Evolutionary conservation across 2,113 vertebrate genomes (phyloP), one percentile per base, ranked within the genome.

Genomic region (Tilapia sparmanii): DNA sequence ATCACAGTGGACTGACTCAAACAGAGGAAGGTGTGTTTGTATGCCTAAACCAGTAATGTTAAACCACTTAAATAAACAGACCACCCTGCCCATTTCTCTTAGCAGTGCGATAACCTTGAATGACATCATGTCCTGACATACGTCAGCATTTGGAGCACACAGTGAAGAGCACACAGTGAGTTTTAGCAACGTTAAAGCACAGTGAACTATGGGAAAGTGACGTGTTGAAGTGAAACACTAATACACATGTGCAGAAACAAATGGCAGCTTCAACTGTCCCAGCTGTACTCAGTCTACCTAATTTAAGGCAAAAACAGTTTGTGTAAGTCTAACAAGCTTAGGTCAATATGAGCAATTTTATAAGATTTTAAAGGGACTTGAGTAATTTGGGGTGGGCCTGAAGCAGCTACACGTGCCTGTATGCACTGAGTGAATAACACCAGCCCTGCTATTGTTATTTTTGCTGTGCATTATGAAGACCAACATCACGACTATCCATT

Each of bases 11-110:
- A 68, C 31, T 84, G n/a, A 26, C 15, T 68, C 13, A 87, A 33
- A 59, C 63, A 78, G 33, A 55, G 54, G 33, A 12, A 33, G 29
- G 66, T 82, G 54, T 82, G 66, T 52, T 52, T 85, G 54, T 85
- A 50, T 52, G 47, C 40, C 35, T 81, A 47, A 73, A 47, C 22
- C 22, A 47, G 68, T 73, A 73, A 73, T 47, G 40, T 47, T 76
- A 76, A 76, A 47, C 68, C 68, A 76, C 40, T 76, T 45, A 76
- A 76, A 76, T 45, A 76, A 73, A 45, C 40, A 73, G 40, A 26
- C 68, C 68, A 26, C 40, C 68, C 40, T 11, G 68, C 68, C 9
- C 15, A 3, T 47, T 42, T 76, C 68, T 76, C 68, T 76, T 26
- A 18, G 15, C 68, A 76, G 13, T 26, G 38, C 8, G 4, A 73